Conservation (phyloP, 2,113 vertebrate species). For the Proteles cristata region DNA sequence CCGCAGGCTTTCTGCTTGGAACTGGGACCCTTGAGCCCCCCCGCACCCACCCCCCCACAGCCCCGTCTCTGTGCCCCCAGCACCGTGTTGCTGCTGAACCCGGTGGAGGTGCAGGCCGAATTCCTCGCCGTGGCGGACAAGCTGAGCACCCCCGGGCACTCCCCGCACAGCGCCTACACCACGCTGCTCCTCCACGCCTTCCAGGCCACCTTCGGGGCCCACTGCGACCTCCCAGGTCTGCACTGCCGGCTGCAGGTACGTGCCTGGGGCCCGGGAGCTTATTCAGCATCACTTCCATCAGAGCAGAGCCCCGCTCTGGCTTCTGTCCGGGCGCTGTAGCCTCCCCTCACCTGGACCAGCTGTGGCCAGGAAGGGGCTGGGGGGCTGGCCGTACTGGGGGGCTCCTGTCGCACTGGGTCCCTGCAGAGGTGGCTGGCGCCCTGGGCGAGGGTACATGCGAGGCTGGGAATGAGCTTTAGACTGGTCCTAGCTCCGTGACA, state of each 20-base stretch:
- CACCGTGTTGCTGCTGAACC: conserved; percentile 95
- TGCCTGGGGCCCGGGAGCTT: background rate
- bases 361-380: background rate
- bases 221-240: conserved; percentile 88
- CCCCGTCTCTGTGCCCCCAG: conserved; percentile 76
- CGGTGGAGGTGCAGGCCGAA: conserved; percentile 90
- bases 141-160: conserved; percentile 86
- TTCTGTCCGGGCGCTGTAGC: background rate
- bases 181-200: conserved; percentile 93
- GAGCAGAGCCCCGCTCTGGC: background rate
- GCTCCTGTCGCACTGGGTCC: background rate
- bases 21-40: background rate
- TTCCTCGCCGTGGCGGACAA: conserved; percentile 92
- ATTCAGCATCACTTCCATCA: background rate
- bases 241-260: conserved; percentile 89
- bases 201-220: conserved; percentile 92
- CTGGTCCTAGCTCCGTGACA: background rate
- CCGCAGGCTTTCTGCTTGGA: background rate
- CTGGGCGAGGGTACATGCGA: background rate
- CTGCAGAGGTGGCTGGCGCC: too few relatives aligned
- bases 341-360: background rate
- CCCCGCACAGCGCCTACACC: conserved; percentile 84
- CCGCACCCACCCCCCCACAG: background rate
- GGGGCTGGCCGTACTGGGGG: background rate
- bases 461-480: background rate